Evolutionary conservation across 2,113 vertebrate genomes (phyloP).

Genomic region (Glareola pratincola): DNA sequence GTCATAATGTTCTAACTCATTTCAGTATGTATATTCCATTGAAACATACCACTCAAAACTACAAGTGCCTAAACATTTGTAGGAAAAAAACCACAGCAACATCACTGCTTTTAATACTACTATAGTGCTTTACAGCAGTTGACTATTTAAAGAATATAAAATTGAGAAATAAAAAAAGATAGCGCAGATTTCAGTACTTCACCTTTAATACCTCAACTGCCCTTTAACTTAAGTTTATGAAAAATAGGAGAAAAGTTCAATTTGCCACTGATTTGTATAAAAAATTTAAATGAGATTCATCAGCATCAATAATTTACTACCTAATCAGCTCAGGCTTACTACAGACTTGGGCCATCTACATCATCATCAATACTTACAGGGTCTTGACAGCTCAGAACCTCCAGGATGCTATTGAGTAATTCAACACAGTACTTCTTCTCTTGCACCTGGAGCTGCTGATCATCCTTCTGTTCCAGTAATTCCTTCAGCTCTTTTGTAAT

Average conservation of each 20-base stretch:
- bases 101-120: background rate
- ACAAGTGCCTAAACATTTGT: background rate
- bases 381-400: constrained; percentile 89
- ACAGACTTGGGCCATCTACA: background rate
- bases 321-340: constrained; percentile 35
- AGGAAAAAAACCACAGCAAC: background rate
- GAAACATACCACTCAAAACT: background rate
- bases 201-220: background rate
- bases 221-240: background rate
- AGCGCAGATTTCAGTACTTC: background rate
- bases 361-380: constrained; percentile 78
- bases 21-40: background rate
- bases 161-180: background rate
- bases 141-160: background rate
- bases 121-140: background rate
- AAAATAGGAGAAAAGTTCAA: constrained; percentile 18
- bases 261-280: constrained; percentile 42
- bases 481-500: constrained; percentile 90
- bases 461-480: constrained; percentile 83
- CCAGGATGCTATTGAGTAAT: constrained; percentile 91
- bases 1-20: background rate
- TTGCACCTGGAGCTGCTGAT: constrained; percentile 57
- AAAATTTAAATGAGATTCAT: constrained; percentile 50
- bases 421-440: constrained; percentile 86
- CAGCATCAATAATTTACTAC: constrained; percentile 66